A percentile compares a stretch with the other conserved stretches of the same genome.
These are phyloP conservation scores for Hydrozoanthus gracilis DNA, from an alignment of 92 coral and sea anemone genomes.

Conservation along the genomic window DNA sequence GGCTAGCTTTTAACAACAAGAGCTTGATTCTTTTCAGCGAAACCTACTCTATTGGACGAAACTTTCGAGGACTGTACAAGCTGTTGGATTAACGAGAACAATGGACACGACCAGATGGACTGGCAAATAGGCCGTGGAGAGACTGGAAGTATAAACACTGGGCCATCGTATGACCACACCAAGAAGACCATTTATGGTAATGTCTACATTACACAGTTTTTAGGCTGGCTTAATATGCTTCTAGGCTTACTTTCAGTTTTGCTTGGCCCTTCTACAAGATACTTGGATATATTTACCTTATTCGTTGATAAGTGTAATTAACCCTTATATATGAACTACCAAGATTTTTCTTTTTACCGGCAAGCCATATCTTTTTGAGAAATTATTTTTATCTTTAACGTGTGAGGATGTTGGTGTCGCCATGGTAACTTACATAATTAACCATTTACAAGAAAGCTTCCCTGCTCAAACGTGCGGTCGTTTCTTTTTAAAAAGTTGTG, in stretches of 20 bases:
- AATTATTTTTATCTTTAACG: too few relatives aligned
- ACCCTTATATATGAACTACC: too few relatives aligned
- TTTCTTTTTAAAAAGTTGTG: too few relatives aligned
- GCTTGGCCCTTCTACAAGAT: neutral
- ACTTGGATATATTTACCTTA: too few relatives aligned
- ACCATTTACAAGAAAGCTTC: too few relatives aligned
- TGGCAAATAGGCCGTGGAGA: conserved; percentile 89
- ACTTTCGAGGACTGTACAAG: conserved; percentile 82
- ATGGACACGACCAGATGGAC: conserved; percentile 89
- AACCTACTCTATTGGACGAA: conserved; percentile 66
- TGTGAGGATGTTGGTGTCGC: too few relatives aligned
- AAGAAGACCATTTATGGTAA: conserved; percentile 75
- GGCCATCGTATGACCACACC: conserved; percentile 89
- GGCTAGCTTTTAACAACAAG: too few relatives aligned
- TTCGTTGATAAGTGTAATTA: too few relatives aligned
- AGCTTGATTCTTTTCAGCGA: conserved; percentile 39
- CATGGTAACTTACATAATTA: too few relatives aligned
- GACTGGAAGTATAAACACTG: conserved; percentile 78
- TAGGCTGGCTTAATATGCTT: neutral
- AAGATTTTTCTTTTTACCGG: too few relatives aligned
- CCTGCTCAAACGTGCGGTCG: too few relatives aligned
- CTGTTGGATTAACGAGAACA: conserved; percentile 87
- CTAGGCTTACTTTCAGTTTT: neutral
- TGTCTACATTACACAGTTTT: neutral
- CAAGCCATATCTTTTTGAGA: too few relatives aligned